A percentile compares a stretch with the other conserved stretches of the same genome.
phyloP scores from a whole-genome alignment of 2,113 vertebrate species.

The Pomatorhinus ruficollis region DNA sequence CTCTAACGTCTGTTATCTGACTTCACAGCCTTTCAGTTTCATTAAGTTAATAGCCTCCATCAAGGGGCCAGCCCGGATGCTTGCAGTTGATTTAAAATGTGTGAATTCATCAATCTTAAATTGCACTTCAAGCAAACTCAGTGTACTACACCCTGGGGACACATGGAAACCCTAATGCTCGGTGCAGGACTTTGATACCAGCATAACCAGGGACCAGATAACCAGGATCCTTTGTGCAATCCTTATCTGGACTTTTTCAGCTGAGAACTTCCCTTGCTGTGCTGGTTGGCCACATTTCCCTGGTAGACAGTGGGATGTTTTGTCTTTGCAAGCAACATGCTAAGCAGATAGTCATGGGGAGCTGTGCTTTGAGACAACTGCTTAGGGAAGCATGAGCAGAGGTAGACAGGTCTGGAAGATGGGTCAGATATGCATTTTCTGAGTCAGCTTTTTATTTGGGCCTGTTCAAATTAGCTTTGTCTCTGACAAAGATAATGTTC shows the following conservation, averaged over 20 bases:
- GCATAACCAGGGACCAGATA: background rate
- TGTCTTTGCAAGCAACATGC: background rate
- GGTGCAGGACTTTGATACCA: background rate
- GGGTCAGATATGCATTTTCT: background rate
- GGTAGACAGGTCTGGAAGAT: background rate
- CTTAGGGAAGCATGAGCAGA: background rate
- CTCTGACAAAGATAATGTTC: background rate
- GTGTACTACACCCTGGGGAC: background rate
- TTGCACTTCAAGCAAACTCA: conserved; percentile 37
- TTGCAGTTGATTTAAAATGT: conserved; percentile 60
- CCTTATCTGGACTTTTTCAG: conserved; percentile 16
- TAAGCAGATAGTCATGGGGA: background rate
- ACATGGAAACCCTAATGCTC: background rate
- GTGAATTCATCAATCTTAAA: conserved; percentile 62
- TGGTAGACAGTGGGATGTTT: background rate
- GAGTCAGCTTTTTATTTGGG: background rate
- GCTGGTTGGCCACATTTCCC: background rate
- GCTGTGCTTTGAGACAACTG: background rate
- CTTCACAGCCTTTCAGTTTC: conserved; percentile 58
- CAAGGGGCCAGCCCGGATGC: conserved; percentile 38
- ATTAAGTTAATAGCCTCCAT: conserved; percentile 62
- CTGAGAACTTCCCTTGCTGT: background rate
- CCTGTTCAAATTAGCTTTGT: background rate
- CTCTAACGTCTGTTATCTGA: conserved; percentile 58
- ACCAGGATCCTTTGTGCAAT: background rate